Evolutionary conservation across 2,113 vertebrate species (phyloP), one percentile per base, ranked within the genome.

Genomic region (Cercopithecus mona): DNA sequence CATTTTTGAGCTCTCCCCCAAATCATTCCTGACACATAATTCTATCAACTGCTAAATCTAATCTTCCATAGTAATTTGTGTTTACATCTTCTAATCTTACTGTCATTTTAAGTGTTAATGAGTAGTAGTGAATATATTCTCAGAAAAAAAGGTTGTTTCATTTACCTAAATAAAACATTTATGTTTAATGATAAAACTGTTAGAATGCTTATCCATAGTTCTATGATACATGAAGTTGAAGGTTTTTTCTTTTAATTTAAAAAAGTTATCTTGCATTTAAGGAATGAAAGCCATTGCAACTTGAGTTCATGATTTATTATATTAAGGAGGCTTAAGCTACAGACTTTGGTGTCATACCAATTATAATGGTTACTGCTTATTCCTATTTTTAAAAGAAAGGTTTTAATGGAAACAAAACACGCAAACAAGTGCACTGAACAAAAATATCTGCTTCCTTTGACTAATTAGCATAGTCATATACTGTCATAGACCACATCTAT

Each of bases 281-380:
- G 59, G 9, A 95, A 94, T 52, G 32, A 84, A 93, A 96, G 55
- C 3, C 4, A 1, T 95, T 57, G 3, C 23, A 73, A 5, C 75
- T 80, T 90, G 89, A 81, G 23, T 89, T 95, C 32, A 50, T 72
- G n/a, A 27, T 66, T 83, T 84, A 80, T 86, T 84, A 80, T 52
- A 61, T 45, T 75, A 78, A 89, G 3, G 40, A 88, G 9, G n/a
- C 8, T 93, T 82, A 40, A 83, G 57, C 52, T 85, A 59, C 2
- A 79, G 40, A 89, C 14, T 76, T 94, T 45, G 12, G 61, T 64
- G 23, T 78, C 23, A 82, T 50, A 80, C 3, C 17, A 73, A 68
- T 91, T 83, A 30, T 18, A 85, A 66, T 50, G 7, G 23, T 72
- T 92, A 76, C 48, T 93, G 4, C 27, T 64, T 78, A 86, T 68